Conservation (phyloP, 1,140 invertebrate genomes). For the Venturia canescens region DNA sequence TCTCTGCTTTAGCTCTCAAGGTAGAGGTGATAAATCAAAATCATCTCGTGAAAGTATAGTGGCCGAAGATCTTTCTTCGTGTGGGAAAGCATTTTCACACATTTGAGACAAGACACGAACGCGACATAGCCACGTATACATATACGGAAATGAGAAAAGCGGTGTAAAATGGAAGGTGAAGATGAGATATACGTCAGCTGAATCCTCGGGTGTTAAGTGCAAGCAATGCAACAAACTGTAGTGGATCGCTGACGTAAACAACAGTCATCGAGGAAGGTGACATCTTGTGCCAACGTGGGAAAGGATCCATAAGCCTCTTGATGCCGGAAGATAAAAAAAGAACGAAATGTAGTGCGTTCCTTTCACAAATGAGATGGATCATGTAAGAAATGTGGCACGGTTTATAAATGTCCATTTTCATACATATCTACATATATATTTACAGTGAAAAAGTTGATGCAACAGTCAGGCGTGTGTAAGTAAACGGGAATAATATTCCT, state of each 20-base stretch:
- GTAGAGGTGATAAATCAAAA: conserved; percentile 52
- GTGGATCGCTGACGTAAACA: background rate
- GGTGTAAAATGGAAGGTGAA: background rate
- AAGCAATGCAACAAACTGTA: background rate
- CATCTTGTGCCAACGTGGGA: background rate
- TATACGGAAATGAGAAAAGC: conserved; percentile 14
- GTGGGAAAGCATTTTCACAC: no score
- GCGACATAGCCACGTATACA: no score
- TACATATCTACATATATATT: no score
- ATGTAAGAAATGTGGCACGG: background rate
- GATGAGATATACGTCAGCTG: background rate
- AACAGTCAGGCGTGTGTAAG: background rate
- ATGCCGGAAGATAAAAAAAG: background rate
- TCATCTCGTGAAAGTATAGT: conserved; percentile 34
- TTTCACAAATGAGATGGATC: background rate
- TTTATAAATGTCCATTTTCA: no score
- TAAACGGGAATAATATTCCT: background rate
- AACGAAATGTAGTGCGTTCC: background rate
- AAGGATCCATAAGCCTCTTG: background rate
- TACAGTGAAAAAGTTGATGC: no score
- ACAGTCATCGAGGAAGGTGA: background rate
- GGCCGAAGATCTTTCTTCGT: background rate
- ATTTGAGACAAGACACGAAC: no score
- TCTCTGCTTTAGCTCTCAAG: background rate
- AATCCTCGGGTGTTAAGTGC: background rate